Conservation (phyloP, 1,140 invertebrate species). For the Aphelinus certus region DNA sequence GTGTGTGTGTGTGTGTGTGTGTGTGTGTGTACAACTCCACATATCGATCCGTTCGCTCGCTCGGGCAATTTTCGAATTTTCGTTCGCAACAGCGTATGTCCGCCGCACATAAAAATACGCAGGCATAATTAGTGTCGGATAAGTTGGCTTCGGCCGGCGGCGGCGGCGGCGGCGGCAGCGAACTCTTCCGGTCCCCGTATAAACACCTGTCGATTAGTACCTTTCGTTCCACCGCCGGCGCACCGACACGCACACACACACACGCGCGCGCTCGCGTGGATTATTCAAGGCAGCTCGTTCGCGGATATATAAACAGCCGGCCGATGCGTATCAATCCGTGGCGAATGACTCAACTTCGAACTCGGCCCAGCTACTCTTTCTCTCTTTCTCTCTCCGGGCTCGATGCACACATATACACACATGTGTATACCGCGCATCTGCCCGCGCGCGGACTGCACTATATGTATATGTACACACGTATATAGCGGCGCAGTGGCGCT, state of each 20-base stretch:
- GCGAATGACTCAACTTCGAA: constrained; percentile 46
- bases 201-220: constrained; percentile 37
- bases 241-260: background rate
- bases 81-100: too few species aligned
- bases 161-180: background rate
- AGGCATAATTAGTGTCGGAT: constrained; percentile 23
- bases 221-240: constrained; percentile 14
- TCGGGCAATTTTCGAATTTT: too few species aligned
- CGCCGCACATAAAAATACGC: background rate
- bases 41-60: too few species aligned
- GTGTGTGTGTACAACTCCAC: too few species aligned
- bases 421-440: too few species aligned
- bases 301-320: constrained; percentile 9
- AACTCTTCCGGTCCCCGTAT: constrained; percentile 31
- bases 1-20: too few species aligned
- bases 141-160: background rate
- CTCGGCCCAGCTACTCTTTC: too few species aligned
- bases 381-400: too few species aligned
- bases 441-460: constrained; percentile 42
- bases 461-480: too few species aligned
- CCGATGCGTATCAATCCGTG: constrained; percentile 56
- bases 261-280: background rate
- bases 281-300: background rate
- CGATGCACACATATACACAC: too few species aligned
- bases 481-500: too few species aligned